Percentiles rank a stretch among this genome's conserved stretches.
Evolutionary conservation across 2,888 invertebrate species (phyloP).

Genomic region (Eledona agricola): DNA sequence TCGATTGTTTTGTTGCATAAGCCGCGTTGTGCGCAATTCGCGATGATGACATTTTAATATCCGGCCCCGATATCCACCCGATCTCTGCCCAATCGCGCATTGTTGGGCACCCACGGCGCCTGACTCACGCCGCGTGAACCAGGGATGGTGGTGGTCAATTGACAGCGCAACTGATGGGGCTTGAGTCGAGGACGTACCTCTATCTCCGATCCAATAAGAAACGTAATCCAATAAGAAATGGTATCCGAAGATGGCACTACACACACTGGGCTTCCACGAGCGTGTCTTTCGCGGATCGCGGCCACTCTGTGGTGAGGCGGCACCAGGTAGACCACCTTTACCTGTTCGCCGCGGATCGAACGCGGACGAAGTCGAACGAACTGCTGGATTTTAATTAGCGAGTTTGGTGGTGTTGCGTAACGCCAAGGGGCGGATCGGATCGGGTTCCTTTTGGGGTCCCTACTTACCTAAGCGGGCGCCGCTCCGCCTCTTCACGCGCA

Average conservation of each 20-base stretch:
- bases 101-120: neutral
- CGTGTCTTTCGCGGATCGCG: conserved; percentile 35
- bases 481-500: conserved; percentile 89
- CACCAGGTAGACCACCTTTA: conserved; percentile 44
- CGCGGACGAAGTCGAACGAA: conserved; percentile 41
- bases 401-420: conserved; percentile 20
- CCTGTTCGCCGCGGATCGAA: conserved; percentile 41
- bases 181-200: neutral
- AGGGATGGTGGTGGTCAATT: neutral
- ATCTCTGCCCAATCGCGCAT: conserved; percentile 9
- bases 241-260: conserved; percentile 16
- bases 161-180: neutral
- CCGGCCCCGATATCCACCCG: conserved; percentile 10
- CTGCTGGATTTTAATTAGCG: conserved; percentile 36
- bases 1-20: conserved; percentile 24
- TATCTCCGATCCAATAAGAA: neutral
- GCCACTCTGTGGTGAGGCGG: conserved; percentile 29
- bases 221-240: conserved; percentile 16
- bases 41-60: conserved; percentile 27
- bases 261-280: conserved; percentile 11
- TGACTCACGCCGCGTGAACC: conserved; percentile 4
- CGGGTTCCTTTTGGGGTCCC: conserved; percentile 6
- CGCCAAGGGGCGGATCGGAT: conserved; percentile 1
- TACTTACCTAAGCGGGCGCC: conserved; percentile 88
- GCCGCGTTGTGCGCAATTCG: conserved; percentile 12